Percentiles rank a stretch among this genome's conserved stretches.
phyloP scores from a whole-genome alignment of 1,140 invertebrate genomes.

The Sinella curviseta region DNA sequence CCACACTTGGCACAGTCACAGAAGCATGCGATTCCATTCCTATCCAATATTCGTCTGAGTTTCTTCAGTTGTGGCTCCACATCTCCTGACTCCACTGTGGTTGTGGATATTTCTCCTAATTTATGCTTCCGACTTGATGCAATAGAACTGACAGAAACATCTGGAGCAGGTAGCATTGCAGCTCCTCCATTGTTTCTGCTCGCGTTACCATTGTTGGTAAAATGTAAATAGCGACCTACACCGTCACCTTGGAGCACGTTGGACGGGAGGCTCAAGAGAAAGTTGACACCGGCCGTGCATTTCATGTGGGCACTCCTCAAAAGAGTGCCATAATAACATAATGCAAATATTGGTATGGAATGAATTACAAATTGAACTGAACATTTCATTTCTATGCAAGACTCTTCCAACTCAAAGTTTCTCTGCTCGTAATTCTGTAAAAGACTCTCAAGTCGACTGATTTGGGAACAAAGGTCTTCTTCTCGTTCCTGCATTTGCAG shows the following conservation, averaged over 20 bases:
- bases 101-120: neutral
- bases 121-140: conserved; percentile 1
- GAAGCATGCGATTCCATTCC: neutral
- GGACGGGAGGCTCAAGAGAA: neutral
- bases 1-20: neutral
- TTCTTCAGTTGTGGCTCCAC: conserved; percentile 15
- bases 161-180: neutral
- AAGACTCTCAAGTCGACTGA: conserved; percentile 47
- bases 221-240: neutral
- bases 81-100: neutral
- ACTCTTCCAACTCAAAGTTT: conserved; percentile 61
- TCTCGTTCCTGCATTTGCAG: conserved; percentile 42
- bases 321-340: conserved; percentile 59
- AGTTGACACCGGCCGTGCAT: neutral
- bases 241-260: neutral
- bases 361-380: conserved; percentile 65
- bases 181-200: neutral
- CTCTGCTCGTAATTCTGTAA: conserved; percentile 61
- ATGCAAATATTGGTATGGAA: conserved; percentile 65
- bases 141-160: neutral
- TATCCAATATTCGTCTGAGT: neutral
- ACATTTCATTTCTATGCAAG: conserved; percentile 62
- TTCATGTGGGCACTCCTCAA: neutral
- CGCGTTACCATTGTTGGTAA: neutral
- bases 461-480: conserved; percentile 45